Evolutionary conservation across 2,113 vertebrate species (phyloP).

Genomic region (Podarcis muralis): DNA sequence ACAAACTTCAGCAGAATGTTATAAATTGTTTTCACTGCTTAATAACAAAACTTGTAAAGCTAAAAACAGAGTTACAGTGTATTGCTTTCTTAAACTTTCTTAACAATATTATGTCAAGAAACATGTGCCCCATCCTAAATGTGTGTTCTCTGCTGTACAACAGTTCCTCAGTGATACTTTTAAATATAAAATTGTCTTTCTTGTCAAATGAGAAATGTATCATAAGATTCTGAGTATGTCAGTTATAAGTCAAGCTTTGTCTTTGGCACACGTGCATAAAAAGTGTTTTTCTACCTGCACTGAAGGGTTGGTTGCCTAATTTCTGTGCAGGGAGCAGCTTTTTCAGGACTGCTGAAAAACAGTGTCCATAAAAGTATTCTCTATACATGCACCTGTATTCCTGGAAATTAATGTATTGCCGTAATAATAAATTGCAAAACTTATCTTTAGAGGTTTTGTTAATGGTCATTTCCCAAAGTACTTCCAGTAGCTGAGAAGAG

Average conservation of each 20-base stretch:
- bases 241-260: neutral
- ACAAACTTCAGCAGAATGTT: neutral
- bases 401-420: no score
- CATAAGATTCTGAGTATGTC: neutral
- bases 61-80: neutral
- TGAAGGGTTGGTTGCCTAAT: neutral
- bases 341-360: neutral
- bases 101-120: neutral
- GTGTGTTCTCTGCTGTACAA: neutral
- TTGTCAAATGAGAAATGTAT: neutral
- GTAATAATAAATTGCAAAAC: no score
- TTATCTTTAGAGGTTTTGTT: no score
- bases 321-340: neutral
- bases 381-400: neutral
- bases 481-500: no score
- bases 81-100: neutral
- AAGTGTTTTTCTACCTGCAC: neutral
- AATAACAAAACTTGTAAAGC: constrained; percentile 10
- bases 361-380: neutral
- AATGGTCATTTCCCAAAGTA: no score
- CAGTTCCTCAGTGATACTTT: neutral
- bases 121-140: neutral
- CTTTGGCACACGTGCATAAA: neutral
- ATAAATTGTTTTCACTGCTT: constrained; percentile 2
- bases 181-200: neutral